Evolutionary conservation across 2,113 vertebrate species (phyloP).

Genomic region (Zapornia atra): DNA sequence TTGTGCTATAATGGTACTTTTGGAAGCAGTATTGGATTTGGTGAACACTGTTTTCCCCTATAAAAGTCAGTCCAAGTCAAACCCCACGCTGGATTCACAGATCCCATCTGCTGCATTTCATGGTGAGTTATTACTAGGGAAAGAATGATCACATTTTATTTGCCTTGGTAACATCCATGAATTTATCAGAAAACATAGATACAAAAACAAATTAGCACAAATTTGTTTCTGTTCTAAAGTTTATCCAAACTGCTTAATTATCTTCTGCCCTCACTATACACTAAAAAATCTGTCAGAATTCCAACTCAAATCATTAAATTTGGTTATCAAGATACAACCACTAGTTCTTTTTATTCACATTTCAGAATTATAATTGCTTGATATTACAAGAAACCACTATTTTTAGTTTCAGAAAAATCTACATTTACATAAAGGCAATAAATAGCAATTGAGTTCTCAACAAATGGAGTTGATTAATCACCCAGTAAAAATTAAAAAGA

Average conservation of each 20-base stretch:
- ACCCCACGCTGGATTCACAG: neutral
- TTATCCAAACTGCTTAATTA: neutral
- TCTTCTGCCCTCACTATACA: neutral
- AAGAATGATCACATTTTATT: neutral
- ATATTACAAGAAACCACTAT: slow-evolving; percentile 44
- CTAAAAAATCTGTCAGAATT: neutral
- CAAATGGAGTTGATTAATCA: slow-evolving; percentile 61
- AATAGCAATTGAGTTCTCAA: slow-evolving; percentile 45
- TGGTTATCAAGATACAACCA: neutral
- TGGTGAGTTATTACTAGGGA: neutral
- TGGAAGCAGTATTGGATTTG: neutral
- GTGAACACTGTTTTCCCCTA: neutral
- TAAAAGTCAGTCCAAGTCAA: neutral
- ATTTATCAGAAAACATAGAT: neutral
- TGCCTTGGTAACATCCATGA: neutral
- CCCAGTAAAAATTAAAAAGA: slow-evolving; percentile 58
- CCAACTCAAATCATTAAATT: slow-evolving; percentile 5
- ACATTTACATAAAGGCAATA: slow-evolving; percentile 33
- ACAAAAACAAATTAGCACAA: neutral
- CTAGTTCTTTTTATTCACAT: slow-evolving; percentile 19
- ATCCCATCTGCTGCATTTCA: neutral
- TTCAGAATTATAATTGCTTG: slow-evolving; percentile 4
- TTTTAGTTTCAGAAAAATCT: slow-evolving; percentile 41
- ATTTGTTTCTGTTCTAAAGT: neutral
- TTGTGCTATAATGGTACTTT: neutral